Base-by-base conservation (phyloP, 2,888 invertebrate genomes). In the Prenolepis imparis region DNA sequence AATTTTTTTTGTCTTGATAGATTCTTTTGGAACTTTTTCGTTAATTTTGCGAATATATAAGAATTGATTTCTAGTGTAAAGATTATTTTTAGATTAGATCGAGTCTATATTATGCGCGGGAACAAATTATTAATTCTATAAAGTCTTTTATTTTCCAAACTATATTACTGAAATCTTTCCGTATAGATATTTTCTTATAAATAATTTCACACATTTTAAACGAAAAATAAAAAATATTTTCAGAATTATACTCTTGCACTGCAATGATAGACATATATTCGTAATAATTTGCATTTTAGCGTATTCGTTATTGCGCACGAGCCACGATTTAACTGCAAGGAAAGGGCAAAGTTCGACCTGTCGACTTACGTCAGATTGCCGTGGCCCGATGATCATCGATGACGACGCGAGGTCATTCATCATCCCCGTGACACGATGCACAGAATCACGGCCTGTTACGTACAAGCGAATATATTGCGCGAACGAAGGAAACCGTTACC, bases 351-450 rank as follows among this genome's bases (percentile, higher is more conserved):
- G 85, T 75, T 66, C 85, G 83, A 83, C n/a, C 67, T 39, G 87
- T 89, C 86, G 87, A 82, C 52, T 87, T 84, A 82, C 86, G 84
- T 89, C 74, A 87, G 84, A 88, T 84, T 83, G 77, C 57, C 72
- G 15, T 80, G 70, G 75, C 83, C 68, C 77, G 75, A 75, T 63
- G 73, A 74, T 72, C 85, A 87, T 87, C 87, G 85, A 83, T 66
- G 80, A 68, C 73, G 82, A 82, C 77, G 86, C 70, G 81, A 82
- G 77, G 86, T 87, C 86, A 83, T 90, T 90, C 88, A 84, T 90
- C 89, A 90, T 89, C 81, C 66, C 44, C 67, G 81, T 72, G 83
- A 72, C 63, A 64, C 82, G 66, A 73, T 63, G 68, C 64, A 52
- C 48, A 52, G 44, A 80, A 55, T 83, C 67, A 61, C 57, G 67